These are phyloP conservation scores for Darevskia mixta DNA, from an alignment of 2,797 vertebrate genomes.

Conservation along the genomic window DNA sequence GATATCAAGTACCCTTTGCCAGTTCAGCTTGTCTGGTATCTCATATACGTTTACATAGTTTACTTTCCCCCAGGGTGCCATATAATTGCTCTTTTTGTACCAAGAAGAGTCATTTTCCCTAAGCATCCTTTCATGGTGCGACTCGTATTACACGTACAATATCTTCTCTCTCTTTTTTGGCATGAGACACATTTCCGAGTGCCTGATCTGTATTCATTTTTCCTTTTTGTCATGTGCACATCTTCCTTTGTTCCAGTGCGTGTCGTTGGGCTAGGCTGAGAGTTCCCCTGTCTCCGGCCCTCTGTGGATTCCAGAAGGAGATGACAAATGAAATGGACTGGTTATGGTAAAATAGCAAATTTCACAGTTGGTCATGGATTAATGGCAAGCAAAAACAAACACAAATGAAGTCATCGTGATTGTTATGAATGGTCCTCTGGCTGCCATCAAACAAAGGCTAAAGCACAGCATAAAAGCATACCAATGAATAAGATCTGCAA, in stretches of 20 bases:
- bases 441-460: slow-evolving; percentile 70
- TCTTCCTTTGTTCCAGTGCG: slow-evolving; percentile 58
- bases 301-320: slow-evolving; percentile 66
- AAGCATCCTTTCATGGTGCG: slow-evolving; percentile 20
- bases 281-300: slow-evolving; percentile 59
- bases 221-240: background rate
- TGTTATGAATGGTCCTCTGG: slow-evolving; percentile 71
- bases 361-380: slow-evolving; percentile 76
- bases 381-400: slow-evolving; percentile 77
- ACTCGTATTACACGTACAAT: background rate
- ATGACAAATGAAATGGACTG: slow-evolving; percentile 69
- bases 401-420: slow-evolving; percentile 73
- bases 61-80: background rate
- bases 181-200: slow-evolving; percentile 32
- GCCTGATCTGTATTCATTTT: slow-evolving; percentile 31
- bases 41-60: slow-evolving; percentile 32
- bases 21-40: slow-evolving; percentile 42
- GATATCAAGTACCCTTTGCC: slow-evolving; percentile 42
- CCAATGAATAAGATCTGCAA: slow-evolving; percentile 48
- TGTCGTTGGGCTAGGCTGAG: slow-evolving; percentile 54
- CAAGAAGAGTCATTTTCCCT: slow-evolving; percentile 37
- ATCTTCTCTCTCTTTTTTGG: slow-evolving; percentile 4
- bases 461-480: slow-evolving; percentile 61
- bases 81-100: slow-evolving; percentile 29
- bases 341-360: slow-evolving; percentile 73